Percentiles rank a stretch among this genome's conserved stretches.
Conservation (phyloP, 2,113 vertebrate species). For the Chlorodrepanis virens region DNA sequence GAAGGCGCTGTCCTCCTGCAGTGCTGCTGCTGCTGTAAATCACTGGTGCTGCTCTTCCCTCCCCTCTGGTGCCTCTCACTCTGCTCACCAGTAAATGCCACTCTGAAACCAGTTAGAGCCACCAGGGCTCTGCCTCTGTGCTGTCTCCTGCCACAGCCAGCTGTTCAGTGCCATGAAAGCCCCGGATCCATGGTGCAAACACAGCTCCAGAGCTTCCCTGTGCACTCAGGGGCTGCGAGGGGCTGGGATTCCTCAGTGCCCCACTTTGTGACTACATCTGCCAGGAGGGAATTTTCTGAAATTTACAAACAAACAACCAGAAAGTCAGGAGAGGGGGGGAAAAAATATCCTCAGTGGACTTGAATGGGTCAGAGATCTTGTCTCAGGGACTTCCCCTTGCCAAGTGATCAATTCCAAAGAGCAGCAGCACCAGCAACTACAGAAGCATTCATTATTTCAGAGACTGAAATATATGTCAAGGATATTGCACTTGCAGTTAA, state of each 20-base stretch:
- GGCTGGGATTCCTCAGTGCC: background rate
- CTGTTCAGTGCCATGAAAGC: background rate
- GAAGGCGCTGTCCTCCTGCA: background rate
- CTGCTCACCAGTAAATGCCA: background rate
- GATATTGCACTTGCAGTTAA: background rate
- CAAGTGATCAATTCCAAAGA: conserved; percentile 9
- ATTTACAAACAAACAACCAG: background rate
- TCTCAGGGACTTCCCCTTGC: background rate
- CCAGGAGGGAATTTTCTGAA: background rate
- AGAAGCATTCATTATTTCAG: background rate
- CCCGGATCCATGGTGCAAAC: background rate
- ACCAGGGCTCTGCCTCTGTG: fast-evolving
- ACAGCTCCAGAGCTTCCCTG: background rate
- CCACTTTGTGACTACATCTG: background rate
- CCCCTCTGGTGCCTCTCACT: background rate
- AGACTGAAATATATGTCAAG: background rate
- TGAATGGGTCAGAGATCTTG: background rate
- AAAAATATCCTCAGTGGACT: background rate
- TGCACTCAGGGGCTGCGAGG: fast-evolving
- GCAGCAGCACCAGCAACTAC: background rate
- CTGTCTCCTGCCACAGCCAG: background rate
- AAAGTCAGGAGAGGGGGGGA: fast-evolving
- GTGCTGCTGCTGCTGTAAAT: background rate
- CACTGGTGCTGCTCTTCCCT: background rate
- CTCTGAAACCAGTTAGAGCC: background rate